Base-by-base conservation (phyloP, 2,797 vertebrate species). In the Siniperca obscura region DNA sequence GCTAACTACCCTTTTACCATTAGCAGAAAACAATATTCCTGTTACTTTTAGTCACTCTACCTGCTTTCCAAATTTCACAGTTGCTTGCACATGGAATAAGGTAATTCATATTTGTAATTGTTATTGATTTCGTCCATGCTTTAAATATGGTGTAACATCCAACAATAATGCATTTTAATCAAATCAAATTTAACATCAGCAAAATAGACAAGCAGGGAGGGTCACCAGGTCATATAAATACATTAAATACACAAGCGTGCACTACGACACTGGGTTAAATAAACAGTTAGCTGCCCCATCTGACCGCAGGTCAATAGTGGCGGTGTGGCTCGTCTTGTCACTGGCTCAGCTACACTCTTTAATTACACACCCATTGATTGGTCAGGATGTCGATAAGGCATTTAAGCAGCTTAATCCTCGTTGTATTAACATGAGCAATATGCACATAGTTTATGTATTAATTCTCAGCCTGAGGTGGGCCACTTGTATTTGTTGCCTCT, bases 331-430 rank as follows among this genome's bases (percentile, higher is more conserved):
- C 8, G 65, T 66, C 72, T 81, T 80, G 86, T 91, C 90, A 90
- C 86, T 88, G 74, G 74, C 89, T 90, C 89, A 90, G 86, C 72
- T 69, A 75, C 86, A 81, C 83, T 87, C 84, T 89, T 90, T 92
- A 94, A 94, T 95, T 92, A 93, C 85, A 79, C 81, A 59, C 25
- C 62, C 80, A 94, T 94, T 88, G 94, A 95, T 93, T 89, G 78
- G 78, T 48, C 57, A 9, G 46, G 44, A 75, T 69, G 90, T 94
- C 92, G 85, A 94, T 93, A 92, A 89, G 59, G 79, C 84, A 82
- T 92, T 94, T 92, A 89, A 93, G 82, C 81, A 70, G 74, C 83
- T 84, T 93, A 92, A 93, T 94, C 90, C 90, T 79, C 1, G 62
- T 81, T 78, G 86, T 88, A 89, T 89, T 85, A 90, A 91, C 91